Conservation (phyloP, 1,140 invertebrate species). For the Pemphigus obesinymphae region DNA sequence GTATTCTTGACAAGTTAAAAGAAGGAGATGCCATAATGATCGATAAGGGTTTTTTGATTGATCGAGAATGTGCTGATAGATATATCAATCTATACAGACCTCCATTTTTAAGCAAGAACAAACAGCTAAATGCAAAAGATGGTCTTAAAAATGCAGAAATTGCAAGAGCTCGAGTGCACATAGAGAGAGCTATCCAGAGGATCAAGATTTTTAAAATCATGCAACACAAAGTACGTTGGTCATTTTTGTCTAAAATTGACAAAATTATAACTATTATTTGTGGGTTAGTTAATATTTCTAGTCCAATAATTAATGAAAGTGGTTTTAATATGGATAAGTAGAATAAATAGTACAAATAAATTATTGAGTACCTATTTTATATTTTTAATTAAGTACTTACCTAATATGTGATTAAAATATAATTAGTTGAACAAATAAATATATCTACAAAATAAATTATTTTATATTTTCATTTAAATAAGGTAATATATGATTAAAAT, state of each 20-base stretch:
- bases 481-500: no score
- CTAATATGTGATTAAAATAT: no score
- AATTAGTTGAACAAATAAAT: no score
- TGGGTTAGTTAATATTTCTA: constrained; percentile 9
- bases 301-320: constrained; percentile 9
- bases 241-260: not conserved
- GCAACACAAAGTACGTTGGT: constrained; percentile 1
- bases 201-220: constrained; percentile 26
- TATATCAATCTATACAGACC: constrained; percentile 44
- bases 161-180: not conserved
- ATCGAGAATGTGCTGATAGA: constrained; percentile 42
- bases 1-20: constrained; percentile 45
- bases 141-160: not conserved
- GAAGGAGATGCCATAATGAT: constrained; percentile 47
- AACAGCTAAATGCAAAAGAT: not conserved
- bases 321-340: not conserved
- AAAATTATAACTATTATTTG: constrained; percentile 18
- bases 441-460: no score
- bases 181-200: not conserved
- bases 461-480: no score
- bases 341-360: not conserved
- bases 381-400: no score
- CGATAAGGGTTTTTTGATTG: constrained; percentile 48
- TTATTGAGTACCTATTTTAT: no score
- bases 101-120: constrained; percentile 44